phyloP scores from a whole-genome alignment of 2,797 vertebrate species.

The Parauchenoglanis ngamensis region DNA sequence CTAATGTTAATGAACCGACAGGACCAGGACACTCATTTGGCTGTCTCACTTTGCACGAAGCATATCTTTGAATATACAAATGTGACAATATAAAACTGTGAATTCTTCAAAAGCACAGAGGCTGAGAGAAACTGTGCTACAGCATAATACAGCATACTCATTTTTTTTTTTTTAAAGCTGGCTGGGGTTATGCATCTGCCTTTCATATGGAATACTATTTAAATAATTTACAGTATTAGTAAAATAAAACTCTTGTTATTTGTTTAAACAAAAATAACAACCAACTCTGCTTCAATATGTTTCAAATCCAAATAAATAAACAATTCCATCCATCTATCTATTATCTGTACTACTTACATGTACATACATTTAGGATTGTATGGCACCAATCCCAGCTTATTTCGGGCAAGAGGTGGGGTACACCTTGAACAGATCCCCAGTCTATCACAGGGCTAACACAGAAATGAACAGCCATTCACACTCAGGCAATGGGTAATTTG shows the following conservation, averaged over 20 bases:
- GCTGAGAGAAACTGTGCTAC: not conserved
- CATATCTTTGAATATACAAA: not conserved
- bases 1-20: slow-evolving; percentile 21
- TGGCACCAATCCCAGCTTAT: too few relatives aligned
- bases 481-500: too few relatives aligned
- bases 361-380: too few relatives aligned
- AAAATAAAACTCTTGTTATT: not conserved
- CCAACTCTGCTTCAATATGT: not conserved
- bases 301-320: too few relatives aligned
- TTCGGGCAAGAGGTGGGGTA: too few relatives aligned
- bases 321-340: too few relatives aligned
- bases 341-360: too few relatives aligned
- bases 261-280: not conserved
- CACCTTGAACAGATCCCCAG: too few relatives aligned
- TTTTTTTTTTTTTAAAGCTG: not conserved
- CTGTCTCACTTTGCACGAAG: not conserved
- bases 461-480: too few relatives aligned
- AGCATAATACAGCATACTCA: not conserved
- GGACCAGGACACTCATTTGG: slow-evolving; percentile 12
- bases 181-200: too few relatives aligned
- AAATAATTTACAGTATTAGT: not conserved
- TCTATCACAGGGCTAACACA: too few relatives aligned
- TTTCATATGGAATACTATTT: not conserved
- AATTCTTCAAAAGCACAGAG: not conserved
- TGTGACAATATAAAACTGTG: not conserved